Percentiles rank a stretch among this genome's conserved stretches.
Conservation (phyloP, 2,797 vertebrate species). For the Selene dorsalis region DNA sequence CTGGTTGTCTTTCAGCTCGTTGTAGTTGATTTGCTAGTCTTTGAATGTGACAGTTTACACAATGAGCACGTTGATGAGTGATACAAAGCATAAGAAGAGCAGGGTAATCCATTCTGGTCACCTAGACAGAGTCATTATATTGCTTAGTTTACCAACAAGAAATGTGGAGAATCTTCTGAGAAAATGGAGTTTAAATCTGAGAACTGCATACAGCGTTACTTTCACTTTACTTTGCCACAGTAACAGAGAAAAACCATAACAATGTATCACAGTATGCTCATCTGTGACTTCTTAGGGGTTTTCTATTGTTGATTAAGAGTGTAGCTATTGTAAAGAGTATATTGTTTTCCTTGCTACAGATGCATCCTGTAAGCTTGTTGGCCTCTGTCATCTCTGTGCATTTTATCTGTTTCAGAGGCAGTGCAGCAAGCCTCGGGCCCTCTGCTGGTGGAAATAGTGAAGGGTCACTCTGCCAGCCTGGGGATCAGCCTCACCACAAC, state of each 20-base stretch:
- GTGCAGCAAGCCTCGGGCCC: conserved; percentile 92
- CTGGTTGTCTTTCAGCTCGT: background rate
- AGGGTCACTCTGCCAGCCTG: conserved; percentile 88
- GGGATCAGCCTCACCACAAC: conserved; percentile 91
- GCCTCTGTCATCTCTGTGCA: conserved; percentile 34
- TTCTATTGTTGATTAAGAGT: background rate
- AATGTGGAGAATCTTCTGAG: background rate
- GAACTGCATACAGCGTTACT: background rate
- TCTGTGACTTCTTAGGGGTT: background rate
- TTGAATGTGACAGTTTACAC: background rate
- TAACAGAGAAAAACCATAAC: background rate
- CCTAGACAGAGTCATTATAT: background rate
- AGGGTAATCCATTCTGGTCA: background rate
- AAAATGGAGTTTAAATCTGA: background rate
- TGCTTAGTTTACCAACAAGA: background rate
- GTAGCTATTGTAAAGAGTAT: background rate
- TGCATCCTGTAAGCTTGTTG: conserved; percentile 2
- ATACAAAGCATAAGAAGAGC: background rate
- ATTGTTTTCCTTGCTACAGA: background rate
- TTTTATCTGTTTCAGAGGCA: conserved; percentile 84
- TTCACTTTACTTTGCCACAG: background rate
- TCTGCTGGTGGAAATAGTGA: conserved; percentile 94
- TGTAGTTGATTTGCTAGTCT: background rate
- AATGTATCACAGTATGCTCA: background rate
- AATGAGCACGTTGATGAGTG: background rate